Evolutionary conservation across 2,113 vertebrate species (phyloP).

Genomic region (Vidua macroura): DNA sequence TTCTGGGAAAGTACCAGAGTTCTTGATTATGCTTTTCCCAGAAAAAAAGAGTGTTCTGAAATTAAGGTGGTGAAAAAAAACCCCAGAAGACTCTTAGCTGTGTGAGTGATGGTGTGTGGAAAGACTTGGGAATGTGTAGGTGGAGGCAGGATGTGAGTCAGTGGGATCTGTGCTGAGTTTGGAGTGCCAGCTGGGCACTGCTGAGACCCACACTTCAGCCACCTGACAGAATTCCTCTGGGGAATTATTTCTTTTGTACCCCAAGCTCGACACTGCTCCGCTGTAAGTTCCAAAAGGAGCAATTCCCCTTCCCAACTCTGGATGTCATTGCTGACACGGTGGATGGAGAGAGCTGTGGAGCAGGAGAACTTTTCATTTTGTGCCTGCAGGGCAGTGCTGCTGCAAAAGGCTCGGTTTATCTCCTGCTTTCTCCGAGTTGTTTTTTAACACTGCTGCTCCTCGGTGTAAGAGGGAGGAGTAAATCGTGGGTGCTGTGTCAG

Average conservation of each 20-base stretch:
- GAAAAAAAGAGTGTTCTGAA: neutral
- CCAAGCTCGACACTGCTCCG: neutral
- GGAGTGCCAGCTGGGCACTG: neutral
- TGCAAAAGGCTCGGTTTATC: neutral
- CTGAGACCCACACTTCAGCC: neutral
- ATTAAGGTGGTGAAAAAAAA: neutral
- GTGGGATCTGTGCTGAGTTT: neutral
- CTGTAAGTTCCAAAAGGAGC: neutral
- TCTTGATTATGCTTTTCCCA: neutral
- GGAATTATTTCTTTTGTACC: rapidly evolving
- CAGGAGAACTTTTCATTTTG: neutral
- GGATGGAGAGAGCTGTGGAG: neutral
- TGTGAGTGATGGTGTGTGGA: neutral
- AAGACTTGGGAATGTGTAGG: neutral
- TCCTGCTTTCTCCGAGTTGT: neutral
- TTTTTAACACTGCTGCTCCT: neutral
- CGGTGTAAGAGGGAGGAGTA: neutral
- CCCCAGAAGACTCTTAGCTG: neutral
- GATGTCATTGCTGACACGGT: neutral
- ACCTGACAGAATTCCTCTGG: rapidly evolving
- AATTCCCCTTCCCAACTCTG: neutral
- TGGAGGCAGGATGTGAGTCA: slow-evolving; percentile 26
- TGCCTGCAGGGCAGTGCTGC: neutral
- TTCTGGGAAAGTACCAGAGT: neutral
- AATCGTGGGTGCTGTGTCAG: neutral